Percentiles rank a stretch among this genome's conserved stretches.
These are phyloP conservation scores for Cetonia aurata DNA, from an alignment of 2,888 invertebrate genomes.

Conservation along the genomic window DNA sequence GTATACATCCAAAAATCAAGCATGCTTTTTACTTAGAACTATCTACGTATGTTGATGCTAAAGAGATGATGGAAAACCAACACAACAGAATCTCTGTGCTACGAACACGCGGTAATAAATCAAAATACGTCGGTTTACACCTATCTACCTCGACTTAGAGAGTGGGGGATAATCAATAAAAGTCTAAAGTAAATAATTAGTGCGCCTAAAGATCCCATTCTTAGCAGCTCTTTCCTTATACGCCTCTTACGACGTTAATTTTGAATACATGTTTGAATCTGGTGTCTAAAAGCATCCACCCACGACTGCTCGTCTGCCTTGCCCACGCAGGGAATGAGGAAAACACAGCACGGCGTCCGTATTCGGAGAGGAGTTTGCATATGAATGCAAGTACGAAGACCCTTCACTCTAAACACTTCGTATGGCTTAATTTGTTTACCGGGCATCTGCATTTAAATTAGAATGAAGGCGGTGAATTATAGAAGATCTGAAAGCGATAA, in stretches of 20 bases:
- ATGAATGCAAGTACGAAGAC: slow-evolving; percentile 1
- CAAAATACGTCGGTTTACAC: slow-evolving; percentile 4
- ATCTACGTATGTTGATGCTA: not conserved
- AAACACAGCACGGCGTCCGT: not conserved
- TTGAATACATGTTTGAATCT: not conserved
- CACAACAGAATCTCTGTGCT: not conserved
- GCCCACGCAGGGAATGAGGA: slow-evolving; percentile 9
- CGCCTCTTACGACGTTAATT: not conserved
- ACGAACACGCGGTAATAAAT: slow-evolving; percentile 14
- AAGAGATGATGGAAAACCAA: not conserved
- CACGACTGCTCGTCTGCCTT: slow-evolving; percentile 14
- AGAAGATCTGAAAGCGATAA: no score
- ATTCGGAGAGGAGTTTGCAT: slow-evolving; percentile 1
- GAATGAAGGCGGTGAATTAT: no score
- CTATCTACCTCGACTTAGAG: not conserved
- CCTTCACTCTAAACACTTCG: not conserved
- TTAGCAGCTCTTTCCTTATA: slow-evolving; percentile 7
- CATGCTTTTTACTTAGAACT: not conserved
- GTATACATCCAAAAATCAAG: not conserved
- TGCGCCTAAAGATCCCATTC: slow-evolving; percentile 21
- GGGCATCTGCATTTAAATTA: slow-evolving; percentile 4
- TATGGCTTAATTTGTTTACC: slow-evolving; percentile 23
- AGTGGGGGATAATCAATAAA: not conserved
- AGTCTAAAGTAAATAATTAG: slow-evolving; percentile 29
- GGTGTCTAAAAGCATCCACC: slow-evolving; percentile 20